Percentiles rank a stretch among this genome's conserved stretches.
Evolutionary conservation across 2,797 vertebrate genomes (phyloP).

Genomic region (Mareca penelope): DNA sequence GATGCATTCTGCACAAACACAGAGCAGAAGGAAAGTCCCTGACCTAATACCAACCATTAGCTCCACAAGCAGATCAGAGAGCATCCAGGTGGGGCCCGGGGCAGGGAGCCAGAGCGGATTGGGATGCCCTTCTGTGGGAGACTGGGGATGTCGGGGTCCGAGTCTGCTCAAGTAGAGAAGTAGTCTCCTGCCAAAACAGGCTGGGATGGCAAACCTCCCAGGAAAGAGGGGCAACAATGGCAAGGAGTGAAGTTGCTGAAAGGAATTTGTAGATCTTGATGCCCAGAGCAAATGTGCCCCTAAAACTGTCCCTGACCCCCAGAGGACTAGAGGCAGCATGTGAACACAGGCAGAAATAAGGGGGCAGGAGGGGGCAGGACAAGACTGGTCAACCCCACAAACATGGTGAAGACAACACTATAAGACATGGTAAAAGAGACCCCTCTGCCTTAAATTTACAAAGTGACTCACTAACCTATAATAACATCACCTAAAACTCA

Average conservation of each 20-base stretch:
- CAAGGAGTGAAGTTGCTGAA: not conserved
- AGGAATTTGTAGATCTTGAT: not conserved
- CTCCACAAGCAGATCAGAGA: constrained; percentile 66
- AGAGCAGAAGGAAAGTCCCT: constrained; percentile 66
- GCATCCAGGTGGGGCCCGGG: constrained; percentile 57
- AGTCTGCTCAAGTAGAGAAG: not conserved
- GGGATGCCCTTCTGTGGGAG: not conserved
- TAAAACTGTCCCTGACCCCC: not conserved
- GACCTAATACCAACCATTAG: constrained; percentile 52
- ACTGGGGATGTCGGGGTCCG: accelerated
- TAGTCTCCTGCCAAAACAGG: not conserved
- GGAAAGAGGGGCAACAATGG: not conserved
- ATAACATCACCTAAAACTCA: constrained; percentile 76
- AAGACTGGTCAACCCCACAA: not conserved
- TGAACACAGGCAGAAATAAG: not conserved
- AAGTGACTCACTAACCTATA: constrained; percentile 75
- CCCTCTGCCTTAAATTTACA: constrained; percentile 58
- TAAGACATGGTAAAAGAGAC: constrained; percentile 11
- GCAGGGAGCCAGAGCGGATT: not conserved
- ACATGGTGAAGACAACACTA: not conserved
- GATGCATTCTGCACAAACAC: constrained; percentile 29
- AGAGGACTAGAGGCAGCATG: not conserved
- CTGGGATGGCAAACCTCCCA: not conserved
- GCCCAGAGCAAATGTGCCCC: not conserved
- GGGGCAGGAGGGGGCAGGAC: not conserved